Evolutionary conservation across 2,797 vertebrate genomes (phyloP).

Genomic region (Pyrocephalus nanus): DNA sequence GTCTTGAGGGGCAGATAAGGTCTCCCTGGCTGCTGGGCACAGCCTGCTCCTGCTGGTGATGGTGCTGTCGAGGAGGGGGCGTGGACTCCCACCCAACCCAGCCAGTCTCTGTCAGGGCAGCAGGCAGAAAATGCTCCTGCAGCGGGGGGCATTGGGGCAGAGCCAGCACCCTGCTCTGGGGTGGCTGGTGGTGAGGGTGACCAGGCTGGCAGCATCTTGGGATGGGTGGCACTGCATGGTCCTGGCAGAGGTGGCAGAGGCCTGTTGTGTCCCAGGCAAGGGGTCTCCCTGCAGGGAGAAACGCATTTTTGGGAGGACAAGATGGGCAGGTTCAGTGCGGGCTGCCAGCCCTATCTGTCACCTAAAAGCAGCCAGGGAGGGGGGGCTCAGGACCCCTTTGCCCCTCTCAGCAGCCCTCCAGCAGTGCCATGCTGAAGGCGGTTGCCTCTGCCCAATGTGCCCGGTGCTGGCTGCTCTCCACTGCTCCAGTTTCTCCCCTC

Average conservation of each 20-base stretch:
- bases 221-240: accelerated
- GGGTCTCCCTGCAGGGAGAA: background rate
- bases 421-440: accelerated
- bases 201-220: accelerated
- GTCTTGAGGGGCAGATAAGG: background rate
- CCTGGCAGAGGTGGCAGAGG: background rate
- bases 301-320: background rate
- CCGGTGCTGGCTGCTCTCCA: background rate
- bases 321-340: accelerated
- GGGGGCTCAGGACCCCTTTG: background rate
- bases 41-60: background rate
- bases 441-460: accelerated
- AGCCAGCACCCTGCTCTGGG: background rate
- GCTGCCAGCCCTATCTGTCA: background rate
- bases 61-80: background rate
- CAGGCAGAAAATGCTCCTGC: background rate
- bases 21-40: background rate
- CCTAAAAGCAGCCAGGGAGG: background rate
- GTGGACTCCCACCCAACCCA: accelerated
- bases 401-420: background rate
- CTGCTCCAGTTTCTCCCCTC: background rate
- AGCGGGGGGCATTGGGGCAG: accelerated
- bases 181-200: background rate
- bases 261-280: background rate
- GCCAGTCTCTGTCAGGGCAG: background rate